Evolutionary conservation across 2,113 vertebrate genomes (phyloP).

Genomic region (Elachura formosa): DNA sequence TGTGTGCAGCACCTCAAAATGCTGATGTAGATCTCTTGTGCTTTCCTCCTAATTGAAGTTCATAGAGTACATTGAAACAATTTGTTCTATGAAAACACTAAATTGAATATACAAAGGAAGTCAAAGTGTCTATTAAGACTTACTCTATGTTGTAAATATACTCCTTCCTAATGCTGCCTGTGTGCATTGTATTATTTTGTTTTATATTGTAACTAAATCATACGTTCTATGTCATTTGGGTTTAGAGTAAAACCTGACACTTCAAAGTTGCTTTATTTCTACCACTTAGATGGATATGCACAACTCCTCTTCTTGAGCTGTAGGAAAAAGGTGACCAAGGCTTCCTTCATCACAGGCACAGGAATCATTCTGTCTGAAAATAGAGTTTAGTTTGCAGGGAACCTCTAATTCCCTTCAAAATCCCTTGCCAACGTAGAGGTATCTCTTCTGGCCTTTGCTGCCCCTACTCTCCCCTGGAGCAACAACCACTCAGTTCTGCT

Average conservation of each 20-base stretch:
- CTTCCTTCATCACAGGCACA: background rate
- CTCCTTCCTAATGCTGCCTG: background rate
- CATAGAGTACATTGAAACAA: background rate
- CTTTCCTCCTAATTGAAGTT: background rate
- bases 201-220: background rate
- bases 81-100: background rate
- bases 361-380: background rate
- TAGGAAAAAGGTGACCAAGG: background rate
- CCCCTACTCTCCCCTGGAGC: background rate
- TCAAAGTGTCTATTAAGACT: background rate
- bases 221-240: background rate
- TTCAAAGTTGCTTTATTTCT: background rate
- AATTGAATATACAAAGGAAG: background rate
- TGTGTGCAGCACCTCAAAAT: background rate
- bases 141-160: background rate
- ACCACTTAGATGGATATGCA: too few species aligned
- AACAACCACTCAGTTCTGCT: background rate
- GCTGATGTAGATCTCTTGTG: background rate
- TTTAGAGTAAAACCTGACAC: background rate
- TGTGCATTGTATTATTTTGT: background rate
- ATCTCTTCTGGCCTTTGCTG: background rate
- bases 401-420: background rate
- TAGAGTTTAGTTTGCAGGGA: background rate
- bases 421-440: background rate
- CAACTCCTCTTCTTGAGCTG: background rate